Evolutionary conservation across 1,140 invertebrate genomes (phyloP).

Genomic region (Macrobrachium rosenbergii): DNA sequence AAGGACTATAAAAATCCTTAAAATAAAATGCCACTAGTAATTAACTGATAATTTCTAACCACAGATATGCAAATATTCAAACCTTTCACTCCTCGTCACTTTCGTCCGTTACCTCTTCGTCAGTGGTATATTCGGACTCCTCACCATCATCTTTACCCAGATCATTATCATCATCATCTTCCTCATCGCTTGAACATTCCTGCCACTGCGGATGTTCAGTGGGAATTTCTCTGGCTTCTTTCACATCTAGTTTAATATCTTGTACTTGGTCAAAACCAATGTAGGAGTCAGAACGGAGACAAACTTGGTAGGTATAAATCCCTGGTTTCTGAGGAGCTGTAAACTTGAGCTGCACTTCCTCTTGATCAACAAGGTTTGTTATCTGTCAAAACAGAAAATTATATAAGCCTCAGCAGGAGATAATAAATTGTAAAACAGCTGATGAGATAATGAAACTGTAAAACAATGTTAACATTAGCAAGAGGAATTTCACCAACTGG

Average conservation of each 20-base stretch:
- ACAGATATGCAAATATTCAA: neutral
- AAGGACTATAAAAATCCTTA: too few relatives aligned
- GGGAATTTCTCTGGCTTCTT: constrained; percentile 91
- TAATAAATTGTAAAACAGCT: neutral
- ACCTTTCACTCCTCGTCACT: constrained; percentile 57
- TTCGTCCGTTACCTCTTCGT: constrained; percentile 67
- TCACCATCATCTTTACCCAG: constrained; percentile 71
- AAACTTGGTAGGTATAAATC: constrained; percentile 93
- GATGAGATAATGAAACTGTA: too few relatives aligned
- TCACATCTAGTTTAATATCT: constrained; percentile 96
- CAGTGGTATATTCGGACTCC: constrained; percentile 67
- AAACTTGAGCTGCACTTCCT: constrained; percentile 94
- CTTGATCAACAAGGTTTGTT: constrained; percentile 82
- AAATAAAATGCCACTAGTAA: neutral
- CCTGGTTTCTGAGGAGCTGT: constrained; percentile 94
- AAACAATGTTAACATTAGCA: too few relatives aligned
- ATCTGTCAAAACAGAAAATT: constrained; percentile 34
- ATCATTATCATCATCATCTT: constrained; percentile 78
- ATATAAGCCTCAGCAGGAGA: neutral
- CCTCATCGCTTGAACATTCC: constrained; percentile 89
- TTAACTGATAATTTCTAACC: neutral
- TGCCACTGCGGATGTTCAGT: constrained; percentile 97
- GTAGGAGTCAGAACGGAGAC: constrained; percentile 96
- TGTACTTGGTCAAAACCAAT: constrained; percentile 90
- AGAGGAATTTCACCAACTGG: too few relatives aligned